Evolutionary conservation across 2,113 vertebrate species (phyloP), one percentile per base, ranked within the genome.

Genomic region (Forbesichthys agassizii): DNA sequence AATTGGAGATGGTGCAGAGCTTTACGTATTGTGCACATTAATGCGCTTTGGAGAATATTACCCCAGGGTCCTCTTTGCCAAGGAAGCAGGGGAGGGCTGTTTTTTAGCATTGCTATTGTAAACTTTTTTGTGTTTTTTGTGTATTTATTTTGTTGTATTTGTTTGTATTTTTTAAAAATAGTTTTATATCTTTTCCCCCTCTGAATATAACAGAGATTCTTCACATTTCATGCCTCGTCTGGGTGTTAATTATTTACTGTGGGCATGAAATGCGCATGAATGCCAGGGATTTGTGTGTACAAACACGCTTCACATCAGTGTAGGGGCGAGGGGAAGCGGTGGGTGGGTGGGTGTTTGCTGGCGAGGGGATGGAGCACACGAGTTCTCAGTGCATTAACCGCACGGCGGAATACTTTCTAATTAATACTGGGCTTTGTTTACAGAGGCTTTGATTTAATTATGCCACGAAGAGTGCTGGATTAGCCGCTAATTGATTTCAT

Each of bases 401-500:
- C 79, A 87, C 90, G 90, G 89, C 91, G 84, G 84, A 88, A 91
- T 88, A 83, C 86, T 84, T 90, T 85, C 90, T 93, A 92, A 93
- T 94, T 92, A 94, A 96, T 93, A 92, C 93, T 92, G 86, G 86
- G 92, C 94, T 97, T 97, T 98, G 95, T 98, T 98, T 98, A 96
- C 95, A 93, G 93, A 95, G 87, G 93, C 93, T 94, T 96, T 92
- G 94, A 96, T 98, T 96, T 95, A 98, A 98, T 98, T 97, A 96
- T 91, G 92, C 88, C 92, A 94, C 93, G 93, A 95, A 95, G 93
- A 95, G 92, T 93, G 92, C 87, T 86, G 93, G 95, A 96, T 98
- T 98, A 98, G 93, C 94, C 88, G 91, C 94, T 98, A 98, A 98
- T 98, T 96, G 96, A 98, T 95, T 96, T 96, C 94, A 96, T 96